Conservation (phyloP, 2,113 vertebrate genomes). For the Entomyzon cyanotis region DNA sequence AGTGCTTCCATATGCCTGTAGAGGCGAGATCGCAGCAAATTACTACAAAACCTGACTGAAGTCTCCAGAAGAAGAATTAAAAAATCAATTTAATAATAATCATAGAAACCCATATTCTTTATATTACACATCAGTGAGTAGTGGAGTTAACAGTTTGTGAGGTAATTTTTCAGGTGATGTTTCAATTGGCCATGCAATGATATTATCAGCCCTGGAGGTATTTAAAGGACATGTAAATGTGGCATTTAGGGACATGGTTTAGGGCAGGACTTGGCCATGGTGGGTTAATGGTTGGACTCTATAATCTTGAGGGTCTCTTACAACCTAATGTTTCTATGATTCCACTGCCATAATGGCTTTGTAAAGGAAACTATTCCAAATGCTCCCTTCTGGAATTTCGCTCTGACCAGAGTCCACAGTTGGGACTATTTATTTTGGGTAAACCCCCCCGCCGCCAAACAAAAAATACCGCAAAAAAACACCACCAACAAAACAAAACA, state of each 20-base stretch:
- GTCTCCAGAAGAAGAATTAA: background rate
- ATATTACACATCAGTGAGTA: background rate
- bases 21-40: background rate
- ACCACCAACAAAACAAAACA: no score
- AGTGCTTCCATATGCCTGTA: background rate
- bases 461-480: background rate
- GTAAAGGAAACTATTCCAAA: background rate
- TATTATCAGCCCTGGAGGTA: background rate
- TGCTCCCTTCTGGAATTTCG: background rate
- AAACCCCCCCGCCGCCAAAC: background rate
- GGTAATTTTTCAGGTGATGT: background rate
- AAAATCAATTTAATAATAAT: background rate
- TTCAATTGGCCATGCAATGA: background rate
- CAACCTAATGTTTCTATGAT: background rate
- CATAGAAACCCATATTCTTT: background rate
- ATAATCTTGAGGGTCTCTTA: background rate
- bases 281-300: background rate
- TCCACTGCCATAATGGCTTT: background rate
- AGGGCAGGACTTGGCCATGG: background rate
- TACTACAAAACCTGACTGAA: background rate
- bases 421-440: background rate
- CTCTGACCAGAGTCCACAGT: background rate
- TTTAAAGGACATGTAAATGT: rapidly evolving
- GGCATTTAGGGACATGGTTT: background rate
- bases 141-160: background rate